phyloP scores from a whole-genome alignment of 2,888 invertebrate genomes.

The Antheraea yamamai region DNA sequence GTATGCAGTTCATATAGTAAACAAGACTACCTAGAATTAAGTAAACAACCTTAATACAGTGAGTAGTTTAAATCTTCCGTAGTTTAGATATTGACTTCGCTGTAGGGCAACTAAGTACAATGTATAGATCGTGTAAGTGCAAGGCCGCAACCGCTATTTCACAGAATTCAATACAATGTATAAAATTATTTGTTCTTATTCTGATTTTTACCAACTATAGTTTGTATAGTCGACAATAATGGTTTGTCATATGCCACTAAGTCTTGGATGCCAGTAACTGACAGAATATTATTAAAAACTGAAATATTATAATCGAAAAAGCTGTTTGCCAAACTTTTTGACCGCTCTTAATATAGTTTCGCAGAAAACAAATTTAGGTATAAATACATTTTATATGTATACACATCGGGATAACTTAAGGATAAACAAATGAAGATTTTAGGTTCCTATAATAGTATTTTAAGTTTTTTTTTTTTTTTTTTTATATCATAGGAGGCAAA shows the following conservation, averaged over 20 bases:
- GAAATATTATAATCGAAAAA: background rate
- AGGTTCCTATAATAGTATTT: too few relatives aligned
- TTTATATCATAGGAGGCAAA: too few relatives aligned
- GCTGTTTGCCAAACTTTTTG: background rate
- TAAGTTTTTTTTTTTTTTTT: too few relatives aligned
- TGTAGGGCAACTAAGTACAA: conserved; percentile 2
- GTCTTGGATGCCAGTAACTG: background rate
- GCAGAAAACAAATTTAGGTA: too few relatives aligned
- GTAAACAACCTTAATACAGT: background rate
- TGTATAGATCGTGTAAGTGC: background rate
- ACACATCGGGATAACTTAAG: too few relatives aligned
- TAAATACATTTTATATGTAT: too few relatives aligned
- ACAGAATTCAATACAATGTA: conserved; percentile 1
- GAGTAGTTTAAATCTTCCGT: background rate
- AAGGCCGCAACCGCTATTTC: conserved; percentile 8
- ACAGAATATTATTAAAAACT: background rate
- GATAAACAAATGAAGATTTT: too few relatives aligned
- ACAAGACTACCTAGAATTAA: background rate
- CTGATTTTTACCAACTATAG: background rate
- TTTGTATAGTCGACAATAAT: background rate
- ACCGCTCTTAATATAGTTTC: too few relatives aligned
- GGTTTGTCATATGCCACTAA: background rate
- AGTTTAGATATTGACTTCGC: background rate
- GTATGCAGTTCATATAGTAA: background rate
- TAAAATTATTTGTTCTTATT: background rate